phyloP scores from a whole-genome alignment of 2,888 invertebrate genomes.

The Athalia rosae region DNA sequence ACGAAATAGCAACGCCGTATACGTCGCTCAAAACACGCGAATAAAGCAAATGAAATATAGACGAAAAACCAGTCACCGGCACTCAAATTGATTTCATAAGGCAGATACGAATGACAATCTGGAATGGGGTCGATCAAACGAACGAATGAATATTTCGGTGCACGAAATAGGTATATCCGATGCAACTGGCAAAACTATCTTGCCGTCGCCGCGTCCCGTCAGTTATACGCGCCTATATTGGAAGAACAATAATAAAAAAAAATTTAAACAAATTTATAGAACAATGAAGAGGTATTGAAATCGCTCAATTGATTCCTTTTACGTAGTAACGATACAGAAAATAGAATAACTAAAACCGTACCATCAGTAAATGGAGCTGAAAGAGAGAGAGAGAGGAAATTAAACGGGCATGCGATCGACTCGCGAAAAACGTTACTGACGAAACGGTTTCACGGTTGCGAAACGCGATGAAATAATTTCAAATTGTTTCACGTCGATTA shows the following conservation, averaged over 20 bases:
- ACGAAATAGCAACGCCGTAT: neutral
- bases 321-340: neutral
- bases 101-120: slow-evolving; percentile 4
- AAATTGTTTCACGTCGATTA: slow-evolving; percentile 13
- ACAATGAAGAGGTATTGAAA: neutral
- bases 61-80: too few relatives aligned
- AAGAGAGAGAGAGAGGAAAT: neutral
- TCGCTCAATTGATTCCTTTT: neutral
- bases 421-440: slow-evolving; percentile 19
- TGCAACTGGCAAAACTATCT: neutral
- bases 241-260: slow-evolving; percentile 1
- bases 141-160: neutral
- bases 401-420: slow-evolving; percentile 13
- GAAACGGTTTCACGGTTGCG: slow-evolving; percentile 8
- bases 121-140: slow-evolving; percentile 3
- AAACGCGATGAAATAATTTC: slow-evolving; percentile 30
- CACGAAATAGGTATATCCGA: neutral
- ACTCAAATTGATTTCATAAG: neutral
- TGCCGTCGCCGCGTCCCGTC: neutral
- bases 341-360: neutral
- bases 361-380: neutral
- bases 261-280: neutral
- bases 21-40: neutral
- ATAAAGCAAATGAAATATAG: neutral
- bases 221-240: neutral